These are phyloP conservation scores for Leucophenga maculata DNA, from an alignment of 2,888 invertebrate genomes.

Conservation along the genomic window DNA sequence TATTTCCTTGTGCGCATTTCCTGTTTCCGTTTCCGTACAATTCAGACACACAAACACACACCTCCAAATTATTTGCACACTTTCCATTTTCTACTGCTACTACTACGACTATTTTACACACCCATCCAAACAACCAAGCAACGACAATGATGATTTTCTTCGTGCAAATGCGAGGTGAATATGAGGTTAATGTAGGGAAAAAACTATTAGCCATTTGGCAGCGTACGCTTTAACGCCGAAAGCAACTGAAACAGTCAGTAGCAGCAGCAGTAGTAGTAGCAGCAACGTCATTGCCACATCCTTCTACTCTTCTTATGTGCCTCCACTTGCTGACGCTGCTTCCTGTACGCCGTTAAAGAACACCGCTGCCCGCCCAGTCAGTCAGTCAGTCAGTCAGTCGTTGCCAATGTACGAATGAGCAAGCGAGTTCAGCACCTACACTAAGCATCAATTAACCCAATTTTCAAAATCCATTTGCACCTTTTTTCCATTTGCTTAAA, in stretches of 20 bases:
- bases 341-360: not conserved
- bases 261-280: not conserved
- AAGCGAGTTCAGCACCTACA: constrained; percentile 35
- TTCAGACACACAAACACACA: not conserved
- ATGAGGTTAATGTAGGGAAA: constrained; percentile 28
- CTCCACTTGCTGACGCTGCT: not conserved
- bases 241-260: constrained; percentile 38
- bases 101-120: too few species aligned
- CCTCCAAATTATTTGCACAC: not conserved
- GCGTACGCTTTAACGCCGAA: constrained; percentile 40
- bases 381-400: constrained; percentile 31
- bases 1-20: constrained; percentile 62
- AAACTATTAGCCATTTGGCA: constrained; percentile 61
- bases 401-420: constrained; percentile 7
- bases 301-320: not conserved
- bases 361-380: constrained; percentile 37
- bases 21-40: constrained; percentile 58
- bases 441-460: constrained; percentile 66
- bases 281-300: not conserved
- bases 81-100: constrained; percentile 2
- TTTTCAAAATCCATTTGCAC: constrained; percentile 65
- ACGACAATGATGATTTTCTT: not conserved
- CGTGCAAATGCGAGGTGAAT: constrained; percentile 5
- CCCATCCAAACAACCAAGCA: not conserved
- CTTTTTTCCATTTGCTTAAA: constrained; percentile 41